phyloP scores from a whole-genome alignment of 1,140 invertebrate species.

The Hyles euphorbiae region DNA sequence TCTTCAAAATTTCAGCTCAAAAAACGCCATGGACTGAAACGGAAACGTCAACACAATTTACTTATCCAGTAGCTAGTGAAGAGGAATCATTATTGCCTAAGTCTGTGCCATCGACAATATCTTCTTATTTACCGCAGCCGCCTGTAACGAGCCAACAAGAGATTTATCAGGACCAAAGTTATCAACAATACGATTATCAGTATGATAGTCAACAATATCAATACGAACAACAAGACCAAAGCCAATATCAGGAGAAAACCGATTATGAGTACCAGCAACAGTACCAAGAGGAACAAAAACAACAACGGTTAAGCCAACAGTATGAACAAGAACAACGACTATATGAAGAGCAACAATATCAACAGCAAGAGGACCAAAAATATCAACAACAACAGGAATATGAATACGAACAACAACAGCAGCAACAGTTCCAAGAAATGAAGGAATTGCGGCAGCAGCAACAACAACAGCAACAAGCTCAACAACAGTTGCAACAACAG shows the following conservation, averaged over 20 bases:
- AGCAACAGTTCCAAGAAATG: constrained; percentile 16
- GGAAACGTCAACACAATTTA: constrained; percentile 51
- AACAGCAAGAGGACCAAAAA: constrained; percentile 14
- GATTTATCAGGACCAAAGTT: constrained; percentile 39
- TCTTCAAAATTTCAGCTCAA: constrained; percentile 62
- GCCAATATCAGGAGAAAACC: constrained; percentile 25
- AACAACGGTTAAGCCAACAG: constrained; percentile 64
- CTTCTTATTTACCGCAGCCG: constrained; percentile 47
- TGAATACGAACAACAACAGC: constrained; percentile 52
- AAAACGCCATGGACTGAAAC: constrained; percentile 62
- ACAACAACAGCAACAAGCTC: constrained; percentile 26
- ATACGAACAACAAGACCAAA: constrained; percentile 31
- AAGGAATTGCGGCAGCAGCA: constrained; percentile 25
- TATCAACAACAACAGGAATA: constrained; percentile 52
- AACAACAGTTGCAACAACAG: constrained; percentile 33
- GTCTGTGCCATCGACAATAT: constrained; percentile 48
- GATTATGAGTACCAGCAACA: constrained; percentile 28
- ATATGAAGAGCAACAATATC: constrained; percentile 24
- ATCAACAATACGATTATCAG: constrained; percentile 75
- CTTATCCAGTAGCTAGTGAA: constrained; percentile 48
- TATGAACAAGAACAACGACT: constrained; percentile 15
- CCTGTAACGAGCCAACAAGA: constrained; percentile 56
- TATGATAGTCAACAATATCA: constrained; percentile 55
- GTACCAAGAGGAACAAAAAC: constrained; percentile 34
- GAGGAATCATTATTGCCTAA: constrained; percentile 48